Base-by-base conservation (phyloP, 2,888 invertebrate species). In the Erebia ligea region DNA sequence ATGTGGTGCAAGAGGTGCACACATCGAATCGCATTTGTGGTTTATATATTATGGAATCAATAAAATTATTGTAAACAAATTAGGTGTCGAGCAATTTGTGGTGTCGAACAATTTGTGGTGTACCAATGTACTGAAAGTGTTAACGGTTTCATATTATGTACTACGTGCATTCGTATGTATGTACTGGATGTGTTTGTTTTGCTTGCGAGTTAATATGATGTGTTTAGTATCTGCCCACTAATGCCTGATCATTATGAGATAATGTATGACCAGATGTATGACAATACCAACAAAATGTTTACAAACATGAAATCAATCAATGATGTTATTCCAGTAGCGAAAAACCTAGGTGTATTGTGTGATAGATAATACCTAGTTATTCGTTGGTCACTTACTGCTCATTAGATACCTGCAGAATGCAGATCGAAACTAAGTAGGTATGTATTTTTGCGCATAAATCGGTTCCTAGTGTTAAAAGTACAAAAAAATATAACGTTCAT, bases 101-200 rank as follows among this genome's bases (percentile, higher is more conserved):
- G 57, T 58, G 58, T 59, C 10, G 40, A 59, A 40, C 40, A 42
- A 11, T 59, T 59, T 40, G 59, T 59, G 59, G n/a, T 40, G 40
- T n/a, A n/a, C 34, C 25, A 58, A 34, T 40, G 58, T 42, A 61
- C 17, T 6, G n/a, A 61, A 40, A 11, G 59, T 11, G 42, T 5
- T 19, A 10, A 45, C 17, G 17, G 19, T 61, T 61, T 42, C 45
- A 13, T 45, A 45, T 45, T 11, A 19, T 61, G 17, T 42, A 42
- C 0, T 42, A 42, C 0, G 17, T 59, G 34, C 6, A 5, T 34
- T 34, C 6, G 2, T 34, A 42, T 11, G 17, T n/a, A 6, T 6
- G 9, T 42, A 42, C 6, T 58, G 11, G 13, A 15, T 58, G 57
- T 58, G 34, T 34, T 34, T 57, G 25, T 57, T 57, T 57, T 57